Evolutionary conservation across 2,888 invertebrate genomes (phyloP).

Genomic region (Perdita meconis): DNA sequence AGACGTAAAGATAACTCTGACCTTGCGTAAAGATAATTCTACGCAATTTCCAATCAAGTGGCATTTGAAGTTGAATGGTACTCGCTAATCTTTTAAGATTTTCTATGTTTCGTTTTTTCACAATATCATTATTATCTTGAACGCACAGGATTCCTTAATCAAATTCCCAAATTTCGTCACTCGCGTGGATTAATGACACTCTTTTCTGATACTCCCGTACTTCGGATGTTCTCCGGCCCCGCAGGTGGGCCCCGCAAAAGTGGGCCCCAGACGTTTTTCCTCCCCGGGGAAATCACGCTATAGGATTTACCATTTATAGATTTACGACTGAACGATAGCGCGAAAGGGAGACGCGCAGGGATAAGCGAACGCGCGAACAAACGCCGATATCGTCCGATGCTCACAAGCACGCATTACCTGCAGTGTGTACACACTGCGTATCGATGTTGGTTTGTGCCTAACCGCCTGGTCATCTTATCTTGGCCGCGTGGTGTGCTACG

Average conservation of each 20-base stretch:
- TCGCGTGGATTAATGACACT: not conserved
- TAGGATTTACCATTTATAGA: slow-evolving; percentile 78
- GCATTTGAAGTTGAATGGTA: no score
- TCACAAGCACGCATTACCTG: slow-evolving; percentile 71
- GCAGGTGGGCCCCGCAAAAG: slow-evolving; percentile 21
- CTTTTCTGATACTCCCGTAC: not conserved
- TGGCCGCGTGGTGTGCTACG: slow-evolving; percentile 58
- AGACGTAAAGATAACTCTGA: no score
- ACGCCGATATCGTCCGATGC: slow-evolving; percentile 69
- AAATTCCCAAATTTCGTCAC: not conserved
- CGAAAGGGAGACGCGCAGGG: slow-evolving; percentile 54
- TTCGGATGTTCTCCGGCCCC: not conserved
- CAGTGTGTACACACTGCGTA: slow-evolving; percentile 63
- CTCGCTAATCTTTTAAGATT: no score
- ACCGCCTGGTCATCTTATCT: slow-evolving; percentile 68
- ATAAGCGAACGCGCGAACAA: slow-evolving; percentile 68
- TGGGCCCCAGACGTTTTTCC: slow-evolving; percentile 35
- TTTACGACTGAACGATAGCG: slow-evolving; percentile 75
- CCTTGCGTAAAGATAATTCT: no score
- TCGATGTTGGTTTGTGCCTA: slow-evolving; percentile 68
- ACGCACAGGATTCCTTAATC: not conserved
- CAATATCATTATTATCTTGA: no score
- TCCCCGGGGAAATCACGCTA: slow-evolving; percentile 77
- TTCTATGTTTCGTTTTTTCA: no score
- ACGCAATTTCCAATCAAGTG: no score